Conservation (phyloP, 2,797 vertebrate species). For the Bufotes viridis region DNA sequence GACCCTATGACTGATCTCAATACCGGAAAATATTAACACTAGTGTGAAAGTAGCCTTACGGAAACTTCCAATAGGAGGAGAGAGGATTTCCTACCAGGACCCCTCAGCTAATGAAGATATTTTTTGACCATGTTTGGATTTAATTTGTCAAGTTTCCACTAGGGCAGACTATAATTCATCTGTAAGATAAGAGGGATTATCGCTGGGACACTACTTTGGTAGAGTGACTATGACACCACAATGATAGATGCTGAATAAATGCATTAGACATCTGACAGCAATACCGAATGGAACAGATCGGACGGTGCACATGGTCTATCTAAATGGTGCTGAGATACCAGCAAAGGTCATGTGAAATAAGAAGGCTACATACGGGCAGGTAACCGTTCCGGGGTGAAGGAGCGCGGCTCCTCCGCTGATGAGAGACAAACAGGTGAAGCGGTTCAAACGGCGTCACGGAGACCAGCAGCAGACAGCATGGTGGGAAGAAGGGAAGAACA, state of each 20-base stretch:
- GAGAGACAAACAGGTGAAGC: constrained; percentile 83
- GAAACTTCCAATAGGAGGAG: not conserved
- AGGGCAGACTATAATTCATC: not conserved
- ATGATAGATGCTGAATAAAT: not conserved
- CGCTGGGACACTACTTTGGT: not conserved
- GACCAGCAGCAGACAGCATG: constrained; percentile 67
- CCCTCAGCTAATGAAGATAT: not conserved
- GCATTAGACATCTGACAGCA: not conserved
- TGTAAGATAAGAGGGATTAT: not conserved
- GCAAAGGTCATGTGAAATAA: constrained; percentile 34
- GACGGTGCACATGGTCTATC: constrained; percentile 18
- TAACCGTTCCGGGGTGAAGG: constrained; percentile 79
- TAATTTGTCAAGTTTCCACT: not conserved
- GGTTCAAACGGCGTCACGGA: constrained; percentile 78
- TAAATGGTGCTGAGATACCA: constrained; percentile 19
- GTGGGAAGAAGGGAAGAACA: constrained; percentile 8
- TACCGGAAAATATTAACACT: no score
- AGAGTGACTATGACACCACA: not conserved
- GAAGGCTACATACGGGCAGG: constrained; percentile 83
- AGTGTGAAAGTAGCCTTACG: not conserved
- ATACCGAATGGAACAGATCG: not conserved
- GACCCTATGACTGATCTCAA: no score
- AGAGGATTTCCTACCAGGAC: not conserved
- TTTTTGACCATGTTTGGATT: not conserved
- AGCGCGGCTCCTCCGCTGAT: constrained; percentile 83